Evolutionary conservation across 2,797 vertebrate species (phyloP), one percentile per base, ranked within the genome.

Genomic region (Kryptolebias ocellatus): DNA sequence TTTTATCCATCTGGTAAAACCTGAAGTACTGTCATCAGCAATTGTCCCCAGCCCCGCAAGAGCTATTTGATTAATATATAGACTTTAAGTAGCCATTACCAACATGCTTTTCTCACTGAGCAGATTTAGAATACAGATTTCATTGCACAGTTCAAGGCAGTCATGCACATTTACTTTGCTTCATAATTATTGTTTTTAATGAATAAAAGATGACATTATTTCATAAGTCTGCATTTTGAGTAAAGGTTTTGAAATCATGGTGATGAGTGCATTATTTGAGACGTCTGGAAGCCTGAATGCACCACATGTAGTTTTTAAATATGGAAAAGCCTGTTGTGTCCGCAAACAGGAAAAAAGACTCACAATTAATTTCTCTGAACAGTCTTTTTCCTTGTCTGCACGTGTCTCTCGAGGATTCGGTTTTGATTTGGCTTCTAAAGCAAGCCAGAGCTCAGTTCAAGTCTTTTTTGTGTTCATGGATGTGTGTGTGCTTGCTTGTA

Each of bases 361-460:
- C 81, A 61, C 57, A 87, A 91, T 87, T 80, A 78, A 87, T 86
- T 86, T 85, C 74, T 78, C 69, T 86, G 83, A 90, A 87, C 69
- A 76, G 79, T 72, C 65, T 76, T 89, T 67, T 86, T 47, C 68
- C 63, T 66, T 86, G 81, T 84, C 81, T 88, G 77, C 80, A 78
- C 70, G 69, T 70, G 73, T 77, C 76, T 84, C 77, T 64, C 12
- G 75, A 70, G 78, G 53, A 74, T 81, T 89, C 49, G 29, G 77
- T 75, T 87, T 90, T 81, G 74, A 87, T 85, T 88, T 79, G 57
- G 57, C 71, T 89, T 87, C 88, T 76, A 90, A 84, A 87, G 79
- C 31, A 70, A 83, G 78, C 87, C 88, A 84, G 78, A 85, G 59
- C 64, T 78, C 58, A 49, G 59, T 57, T 72, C 51, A 46, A 67